Evolutionary conservation across 2,113 vertebrate genomes (phyloP), one percentile per base, ranked within the genome.

Genomic region (Shinisaurus crocodilurus): DNA sequence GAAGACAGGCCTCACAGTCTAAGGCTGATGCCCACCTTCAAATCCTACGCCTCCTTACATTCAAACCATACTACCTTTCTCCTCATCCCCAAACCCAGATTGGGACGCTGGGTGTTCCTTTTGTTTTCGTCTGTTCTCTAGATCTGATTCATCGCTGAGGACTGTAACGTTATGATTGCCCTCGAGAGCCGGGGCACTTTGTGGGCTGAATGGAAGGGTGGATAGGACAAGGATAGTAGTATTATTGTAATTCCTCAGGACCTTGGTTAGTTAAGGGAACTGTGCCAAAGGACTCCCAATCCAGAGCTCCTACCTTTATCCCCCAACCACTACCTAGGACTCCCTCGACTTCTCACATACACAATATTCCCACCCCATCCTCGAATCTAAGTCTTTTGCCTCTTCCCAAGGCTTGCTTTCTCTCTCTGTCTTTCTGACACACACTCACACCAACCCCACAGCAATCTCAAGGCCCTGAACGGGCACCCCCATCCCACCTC

Each of bases 341-440:
- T 37, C 6, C 34, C 45, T 32, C 34, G 7, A 3, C 4, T 23
- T 5, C 43, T 8, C 43, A 50, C 1, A 8, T 23, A 32, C 9
- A 65, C 29, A 12, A 32, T 67, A 45, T 37, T 23, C 5, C 85
- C 48, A 37, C 25, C 16, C 37, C 85, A 40, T 29, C 37, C 74
- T 63, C 37, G 40, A 87, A 87, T 63, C 15, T 23, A 37, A 43
- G 40, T 34, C 74, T 87, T 63, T n/a, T 48, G 75, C 9, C 32
- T 13, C 40, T 25, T 45, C 3, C 0, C 5, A 15, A 7, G n/a
- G 87, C 12, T 23, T 25, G 6, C 5, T 0, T 65, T 2, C 43
- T 37, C 2, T 3, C 57, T 5, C 20, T 23, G 23, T 4, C 13
- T 27, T 2, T 23, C 34, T 3, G 5, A 43, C 20, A 85, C 18